Conservation (phyloP, 2,113 vertebrate genomes). For the Haemorhous mexicanus region DNA sequence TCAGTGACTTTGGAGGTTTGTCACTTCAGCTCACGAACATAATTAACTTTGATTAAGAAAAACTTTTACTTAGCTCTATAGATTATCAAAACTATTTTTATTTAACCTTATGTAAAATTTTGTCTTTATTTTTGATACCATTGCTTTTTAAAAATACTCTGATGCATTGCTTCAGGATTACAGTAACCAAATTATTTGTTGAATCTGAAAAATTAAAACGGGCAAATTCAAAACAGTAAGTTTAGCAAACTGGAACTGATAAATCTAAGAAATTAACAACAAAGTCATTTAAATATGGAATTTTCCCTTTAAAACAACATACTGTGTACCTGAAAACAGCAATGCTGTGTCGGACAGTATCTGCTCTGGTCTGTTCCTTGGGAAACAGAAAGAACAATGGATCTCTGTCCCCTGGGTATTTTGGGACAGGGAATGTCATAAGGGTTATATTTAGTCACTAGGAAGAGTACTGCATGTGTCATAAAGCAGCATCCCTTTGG, state of each 20-base stretch:
- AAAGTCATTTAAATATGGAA: not conserved
- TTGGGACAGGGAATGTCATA: not conserved
- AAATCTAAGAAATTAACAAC: not conserved
- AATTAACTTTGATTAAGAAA: not conserved
- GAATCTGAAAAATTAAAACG: not conserved
- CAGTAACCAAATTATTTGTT: not conserved
- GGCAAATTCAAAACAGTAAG: not conserved
- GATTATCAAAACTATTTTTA: not conserved
- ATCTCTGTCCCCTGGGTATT: not conserved
- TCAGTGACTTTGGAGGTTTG: not conserved
- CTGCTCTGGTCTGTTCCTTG: not conserved
- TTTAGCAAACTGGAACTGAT: not conserved
- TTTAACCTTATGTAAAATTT: not conserved
- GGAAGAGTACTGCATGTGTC: not conserved
- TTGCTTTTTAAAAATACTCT: not conserved
- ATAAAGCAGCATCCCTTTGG: constrained; percentile 6
- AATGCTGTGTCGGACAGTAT: not conserved
- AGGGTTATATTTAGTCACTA: not conserved
- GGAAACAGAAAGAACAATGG: constrained; percentile 28
- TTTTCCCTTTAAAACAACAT: not conserved
- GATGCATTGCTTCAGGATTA: not conserved
- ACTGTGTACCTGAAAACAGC: not conserved
- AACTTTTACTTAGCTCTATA: not conserved
- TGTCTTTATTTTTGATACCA: not conserved
- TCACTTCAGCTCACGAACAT: not conserved